Percentiles rank a stretch among this genome's conserved stretches.
These are phyloP conservation scores for Porites rus DNA, from an alignment of 92 coral and sea anemone genomes.

Conservation along the genomic window DNA sequence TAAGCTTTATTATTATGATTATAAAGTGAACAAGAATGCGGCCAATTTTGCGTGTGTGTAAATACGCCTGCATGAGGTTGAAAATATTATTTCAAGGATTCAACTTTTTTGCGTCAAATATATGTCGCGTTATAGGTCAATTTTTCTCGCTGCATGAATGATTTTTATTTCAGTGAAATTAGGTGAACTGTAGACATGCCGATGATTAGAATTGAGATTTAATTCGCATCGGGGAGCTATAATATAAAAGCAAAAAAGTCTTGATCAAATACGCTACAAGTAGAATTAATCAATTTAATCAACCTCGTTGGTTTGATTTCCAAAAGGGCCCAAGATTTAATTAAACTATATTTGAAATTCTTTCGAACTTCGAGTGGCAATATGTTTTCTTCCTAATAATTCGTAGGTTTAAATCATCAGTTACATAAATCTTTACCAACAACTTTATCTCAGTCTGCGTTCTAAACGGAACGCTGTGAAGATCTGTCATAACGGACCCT, in stretches of 20 bases:
- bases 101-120: constrained; percentile 19
- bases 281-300: not conserved
- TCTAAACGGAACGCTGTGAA: not conserved
- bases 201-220: not conserved
- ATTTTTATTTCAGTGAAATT: not conserved
- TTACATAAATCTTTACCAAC: not conserved
- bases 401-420: not conserved
- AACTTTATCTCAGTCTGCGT: not conserved
- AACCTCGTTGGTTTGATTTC: not conserved
- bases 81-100: not conserved
- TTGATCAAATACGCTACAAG: not conserved
- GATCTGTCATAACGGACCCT: not conserved
- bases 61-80: constrained; percentile 21
- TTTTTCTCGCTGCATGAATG: not conserved
- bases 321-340: no score
- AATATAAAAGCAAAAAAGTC: not conserved
- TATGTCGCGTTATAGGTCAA: not conserved
- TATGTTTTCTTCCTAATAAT: not conserved
- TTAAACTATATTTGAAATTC: no score
- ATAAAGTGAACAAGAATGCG: constrained; percentile 42
- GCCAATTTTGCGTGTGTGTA: constrained; percentile 28
- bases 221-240: not conserved
- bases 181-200: not conserved
- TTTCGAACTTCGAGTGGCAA: no score
- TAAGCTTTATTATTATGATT: constrained; percentile 37